A percentile compares a stretch with the other conserved stretches of the same genome.
These are phyloP conservation scores for Cephus runcator DNA, from an alignment of 2,888 invertebrate genomes.

Conservation along the genomic window DNA sequence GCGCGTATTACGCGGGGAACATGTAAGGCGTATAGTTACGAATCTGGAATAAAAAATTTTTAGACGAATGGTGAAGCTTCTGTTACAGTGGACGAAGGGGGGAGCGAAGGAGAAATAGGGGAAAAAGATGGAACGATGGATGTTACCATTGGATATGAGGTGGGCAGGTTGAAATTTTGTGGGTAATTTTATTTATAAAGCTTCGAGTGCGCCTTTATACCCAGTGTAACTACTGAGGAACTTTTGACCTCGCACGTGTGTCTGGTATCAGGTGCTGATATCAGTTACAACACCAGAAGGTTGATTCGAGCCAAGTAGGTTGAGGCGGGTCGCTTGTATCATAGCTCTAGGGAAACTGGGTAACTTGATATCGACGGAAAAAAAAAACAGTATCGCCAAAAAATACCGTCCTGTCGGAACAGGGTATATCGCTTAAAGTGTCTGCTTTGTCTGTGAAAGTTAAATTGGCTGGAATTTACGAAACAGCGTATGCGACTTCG, in stretches of 20 bases:
- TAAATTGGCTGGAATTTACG: not conserved
- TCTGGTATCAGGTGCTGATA: slow-evolving; percentile 30
- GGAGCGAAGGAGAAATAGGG: not conserved
- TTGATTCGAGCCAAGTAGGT: slow-evolving; percentile 16
- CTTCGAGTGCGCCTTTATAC: not conserved
- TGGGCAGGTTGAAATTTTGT: not conserved
- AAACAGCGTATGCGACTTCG: not conserved
- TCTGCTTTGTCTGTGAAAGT: not conserved
- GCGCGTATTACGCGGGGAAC: not conserved
- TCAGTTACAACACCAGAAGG: slow-evolving; percentile 30
- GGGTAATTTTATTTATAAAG: not conserved
- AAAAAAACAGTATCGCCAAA: not conserved
- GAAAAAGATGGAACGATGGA: not conserved
- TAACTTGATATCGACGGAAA: slow-evolving; percentile 3
- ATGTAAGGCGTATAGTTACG: not conserved
- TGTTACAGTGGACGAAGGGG: not conserved
- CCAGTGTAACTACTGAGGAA: not conserved
- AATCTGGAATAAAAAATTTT: not conserved
- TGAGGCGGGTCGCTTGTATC: slow-evolving; percentile 20
- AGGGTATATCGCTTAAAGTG: not conserved
- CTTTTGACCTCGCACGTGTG: slow-evolving; percentile 32
- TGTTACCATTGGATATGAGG: not conserved
- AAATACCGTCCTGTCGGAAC: not conserved
- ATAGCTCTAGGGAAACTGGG: slow-evolving; percentile 12
- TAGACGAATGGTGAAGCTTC: not conserved